phyloP scores from a whole-genome alignment of 30 jellyfish, hydroid and myxozoan genomes.

The Chrysaora quinquecirrha region DNA sequence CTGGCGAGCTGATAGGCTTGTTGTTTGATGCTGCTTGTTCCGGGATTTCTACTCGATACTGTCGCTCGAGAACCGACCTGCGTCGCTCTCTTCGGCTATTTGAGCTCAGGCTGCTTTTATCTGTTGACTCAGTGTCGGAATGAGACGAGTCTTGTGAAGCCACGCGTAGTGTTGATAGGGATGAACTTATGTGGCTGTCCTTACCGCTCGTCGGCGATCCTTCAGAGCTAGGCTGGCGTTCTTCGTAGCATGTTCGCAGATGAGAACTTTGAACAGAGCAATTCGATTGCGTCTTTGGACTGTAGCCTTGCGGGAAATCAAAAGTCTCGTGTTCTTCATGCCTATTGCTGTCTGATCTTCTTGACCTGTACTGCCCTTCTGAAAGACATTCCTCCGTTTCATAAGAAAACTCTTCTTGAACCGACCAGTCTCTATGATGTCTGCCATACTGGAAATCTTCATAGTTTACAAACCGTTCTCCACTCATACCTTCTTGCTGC shows the following conservation, averaged over 20 bases:
- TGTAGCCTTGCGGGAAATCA: neutral
- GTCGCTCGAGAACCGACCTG: constrained; percentile 59
- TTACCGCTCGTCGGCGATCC: neutral
- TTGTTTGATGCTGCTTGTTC: constrained; percentile 6
- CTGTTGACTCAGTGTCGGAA: constrained; percentile 53
- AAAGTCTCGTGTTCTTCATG: neutral
- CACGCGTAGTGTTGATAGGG: neutral
- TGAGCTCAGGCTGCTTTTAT: constrained; percentile 4
- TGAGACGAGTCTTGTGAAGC: constrained; percentile 24
- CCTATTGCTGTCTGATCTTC: neutral
- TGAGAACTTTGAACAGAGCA: neutral
- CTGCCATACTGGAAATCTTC: neutral
- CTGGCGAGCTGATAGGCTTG: neutral
- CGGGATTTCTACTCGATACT: constrained; percentile 61
- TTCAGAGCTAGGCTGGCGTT: neutral
- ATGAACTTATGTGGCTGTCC: neutral
- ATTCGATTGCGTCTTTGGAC: neutral
- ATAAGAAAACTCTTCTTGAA: neutral
- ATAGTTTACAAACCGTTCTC: neutral
- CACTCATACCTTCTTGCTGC: neutral
- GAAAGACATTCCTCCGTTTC: neutral
- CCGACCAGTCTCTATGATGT: neutral
- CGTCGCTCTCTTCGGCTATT: constrained; percentile 49
- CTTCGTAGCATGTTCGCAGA: neutral
- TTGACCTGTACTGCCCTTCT: too few relatives aligned